Evolutionary conservation across 53 echinoderm and acorn worm species (phyloP).

Genomic region (Hippasteria phrygiana): DNA sequence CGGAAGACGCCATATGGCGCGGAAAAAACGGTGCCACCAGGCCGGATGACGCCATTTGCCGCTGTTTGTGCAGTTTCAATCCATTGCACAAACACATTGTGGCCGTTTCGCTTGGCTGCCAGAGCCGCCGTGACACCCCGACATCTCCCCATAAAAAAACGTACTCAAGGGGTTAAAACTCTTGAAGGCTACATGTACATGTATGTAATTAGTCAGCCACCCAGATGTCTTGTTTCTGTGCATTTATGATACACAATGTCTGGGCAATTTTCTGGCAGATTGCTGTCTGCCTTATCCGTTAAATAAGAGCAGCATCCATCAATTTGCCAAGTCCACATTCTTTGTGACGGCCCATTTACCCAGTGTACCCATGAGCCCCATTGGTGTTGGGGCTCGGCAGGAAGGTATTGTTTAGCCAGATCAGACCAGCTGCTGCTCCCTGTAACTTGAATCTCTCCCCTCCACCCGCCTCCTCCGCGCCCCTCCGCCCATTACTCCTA

Average conservation of each 20-base stretch:
- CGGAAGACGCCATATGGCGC: too few relatives aligned
- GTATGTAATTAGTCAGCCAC: neutral
- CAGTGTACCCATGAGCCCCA: neutral
- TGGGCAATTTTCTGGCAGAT: neutral
- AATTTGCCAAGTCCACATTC: neutral
- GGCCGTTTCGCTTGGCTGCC: too few relatives aligned
- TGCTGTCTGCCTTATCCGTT: neutral
- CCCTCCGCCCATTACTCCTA: conserved; percentile 7
- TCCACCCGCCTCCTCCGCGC: neutral
- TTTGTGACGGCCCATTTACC: neutral
- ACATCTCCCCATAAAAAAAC: too few relatives aligned
- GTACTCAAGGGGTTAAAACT: too few relatives aligned
- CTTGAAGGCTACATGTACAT: neutral
- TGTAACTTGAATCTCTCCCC: neutral
- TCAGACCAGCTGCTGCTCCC: neutral
- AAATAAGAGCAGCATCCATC: neutral
- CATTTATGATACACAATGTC: neutral
- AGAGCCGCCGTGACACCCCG: too few relatives aligned
- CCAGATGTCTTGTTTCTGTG: neutral
- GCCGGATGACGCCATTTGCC: too few relatives aligned
- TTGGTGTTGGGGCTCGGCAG: neutral
- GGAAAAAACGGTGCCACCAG: too few relatives aligned
- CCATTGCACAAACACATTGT: too few relatives aligned
- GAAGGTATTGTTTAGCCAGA: neutral
- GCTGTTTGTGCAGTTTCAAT: too few relatives aligned